Evolutionary conservation across 1,140 invertebrate genomes (phyloP), one percentile per base, ranked within the genome.

Genomic region (Helicoverpa zea): DNA sequence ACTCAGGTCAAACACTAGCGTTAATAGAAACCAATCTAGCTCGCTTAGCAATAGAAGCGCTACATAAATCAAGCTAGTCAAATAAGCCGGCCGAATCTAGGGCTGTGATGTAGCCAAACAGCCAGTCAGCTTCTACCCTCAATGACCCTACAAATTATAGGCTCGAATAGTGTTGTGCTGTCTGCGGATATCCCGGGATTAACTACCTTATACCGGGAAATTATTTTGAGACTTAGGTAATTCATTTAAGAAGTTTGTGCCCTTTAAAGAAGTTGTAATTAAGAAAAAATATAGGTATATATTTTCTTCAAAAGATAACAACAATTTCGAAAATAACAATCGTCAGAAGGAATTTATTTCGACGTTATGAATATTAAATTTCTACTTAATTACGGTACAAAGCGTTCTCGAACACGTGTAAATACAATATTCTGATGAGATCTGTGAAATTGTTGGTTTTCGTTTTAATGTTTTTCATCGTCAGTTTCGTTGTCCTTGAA

Each of bases 141-240:
- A 79, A 79, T 79, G 76, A 79, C 76, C 64, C 76, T 70, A 79
- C 76, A 79, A 79, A 79, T 79, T 79, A 79, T 79, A 68, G 76
- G 64, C 63, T 58, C 23, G 72, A 10, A 4, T 70, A 79, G 76
- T 79, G 64, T 79, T 79, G 75, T 56, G 11, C 75, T 23, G 29
- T 77, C 52, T 77, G 49, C 47, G 61, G 49, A 52, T 64, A 64
- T 18, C 75, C 74, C 74, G 58, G 74, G 74, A 64, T 66, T 11
- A 54, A 51, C 5, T 30, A 54, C 13, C 7, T 43, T 43, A 23
- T 23, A 23, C 23, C 23, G 74, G 9, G 13, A 66, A 18, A 49
- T 10, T 18, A 12, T 47, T 49, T 16, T 68, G 43, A 10, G 12
- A 49, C 9, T 16, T 23, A 23, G 23, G 23, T 23, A 23, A 23